Base-by-base conservation (phyloP, 2,888 invertebrate genomes). In the Cremastinae sp. region DNA sequence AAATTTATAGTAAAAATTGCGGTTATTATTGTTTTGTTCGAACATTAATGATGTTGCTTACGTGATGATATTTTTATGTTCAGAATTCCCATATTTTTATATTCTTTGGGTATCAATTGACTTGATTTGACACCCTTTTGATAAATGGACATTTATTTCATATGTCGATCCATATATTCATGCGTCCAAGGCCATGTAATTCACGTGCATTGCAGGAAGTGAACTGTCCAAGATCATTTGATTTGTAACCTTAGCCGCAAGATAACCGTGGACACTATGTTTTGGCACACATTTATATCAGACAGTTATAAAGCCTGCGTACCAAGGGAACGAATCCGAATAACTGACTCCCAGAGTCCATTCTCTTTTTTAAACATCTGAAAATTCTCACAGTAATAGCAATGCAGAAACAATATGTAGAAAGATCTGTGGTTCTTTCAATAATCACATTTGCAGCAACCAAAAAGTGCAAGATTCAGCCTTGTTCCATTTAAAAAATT, bases 381-480 rank as follows among this genome's bases (percentile, higher is more conserved):
- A 41, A 35, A 9, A 16, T 51, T 39, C 18, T 7, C 43, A 22
- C 56, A 56, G 56, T 22, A 7, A 56, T 39, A 14, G 35, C 37
- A 41, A 4, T 1, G 47, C 18, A 58, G 59, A 69, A 39, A 9
- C 9, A 22, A 71, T 8, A 20, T 18, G 18, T 9, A 7, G 28
- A 28, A 20, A 1, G 4, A 16, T 43, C 8, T 10, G 8, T 45
- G 10, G 28, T 28, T 28, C 28, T 10, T 37, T 53, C 16, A 58
- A 59, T 59, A 10, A 43, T 28, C 12, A 65, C 41, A 66, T 45
- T 53, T 12, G 64, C 62, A 62, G 43, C 66, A 39, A 56, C 8
- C 12, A 39, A 58, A 69, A 69, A 68, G 51, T 75, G 68, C 72
- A 72, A 62, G 5, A 68, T 2, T 16, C n/a, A 41, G 51, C 51